Conservation (phyloP, 2,888 invertebrate species). For the Proisotoma minuta region DNA sequence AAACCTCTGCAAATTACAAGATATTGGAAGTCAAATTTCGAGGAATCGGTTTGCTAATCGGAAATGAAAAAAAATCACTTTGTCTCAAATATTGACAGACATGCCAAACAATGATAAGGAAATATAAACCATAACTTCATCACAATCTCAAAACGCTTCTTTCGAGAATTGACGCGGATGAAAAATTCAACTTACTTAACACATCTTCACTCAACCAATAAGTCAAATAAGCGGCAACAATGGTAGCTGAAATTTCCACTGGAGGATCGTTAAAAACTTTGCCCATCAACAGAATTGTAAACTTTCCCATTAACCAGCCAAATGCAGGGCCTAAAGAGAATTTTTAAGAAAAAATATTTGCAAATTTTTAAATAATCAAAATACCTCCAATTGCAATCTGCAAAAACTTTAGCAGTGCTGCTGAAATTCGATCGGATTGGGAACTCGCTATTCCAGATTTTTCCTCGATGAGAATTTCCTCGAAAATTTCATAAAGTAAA, state of each 20-base stretch:
- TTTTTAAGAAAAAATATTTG: too few species aligned
- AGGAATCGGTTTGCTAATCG: too few species aligned
- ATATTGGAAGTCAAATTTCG: too few species aligned
- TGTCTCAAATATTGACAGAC: neutral
- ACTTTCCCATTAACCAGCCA: constrained; percentile 51
- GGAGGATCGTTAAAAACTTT: constrained; percentile 52
- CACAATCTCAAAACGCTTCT: too few species aligned
- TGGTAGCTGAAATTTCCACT: constrained; percentile 52
- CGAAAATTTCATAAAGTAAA: constrained; percentile 50
- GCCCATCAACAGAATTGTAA: constrained; percentile 50
- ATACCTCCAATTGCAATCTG: constrained; percentile 50
- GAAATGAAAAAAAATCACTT: too few species aligned
- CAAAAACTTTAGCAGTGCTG: constrained; percentile 48
- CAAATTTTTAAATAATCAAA: too few species aligned
- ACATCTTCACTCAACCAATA: constrained; percentile 49
- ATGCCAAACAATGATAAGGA: neutral
- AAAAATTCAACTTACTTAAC: constrained; percentile 32
- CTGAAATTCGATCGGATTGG: constrained; percentile 35
- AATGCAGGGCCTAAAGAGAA: constrained; percentile 51
- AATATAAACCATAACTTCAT: too few species aligned
- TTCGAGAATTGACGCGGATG: too few species aligned
- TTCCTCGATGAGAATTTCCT: constrained; percentile 3
- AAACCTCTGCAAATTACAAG: constrained; percentile 48
- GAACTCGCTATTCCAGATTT: neutral
- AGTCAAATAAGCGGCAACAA: constrained; percentile 52